Conservation (phyloP, 2,888 invertebrate genomes). For the Hyppa rectilinea region DNA sequence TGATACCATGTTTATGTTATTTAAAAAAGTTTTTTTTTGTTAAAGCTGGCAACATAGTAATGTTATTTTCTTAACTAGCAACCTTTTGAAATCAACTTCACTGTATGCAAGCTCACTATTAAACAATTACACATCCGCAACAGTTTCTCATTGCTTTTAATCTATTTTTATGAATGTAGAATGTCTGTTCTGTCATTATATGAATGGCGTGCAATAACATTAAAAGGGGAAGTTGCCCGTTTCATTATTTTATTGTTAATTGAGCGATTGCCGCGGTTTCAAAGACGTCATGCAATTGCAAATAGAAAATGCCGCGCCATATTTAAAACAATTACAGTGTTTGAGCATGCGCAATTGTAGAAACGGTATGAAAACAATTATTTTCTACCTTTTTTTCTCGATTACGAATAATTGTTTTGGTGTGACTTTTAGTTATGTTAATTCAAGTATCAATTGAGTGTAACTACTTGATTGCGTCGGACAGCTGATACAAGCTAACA, state of each 20-base stretch:
- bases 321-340: conserved; percentile 41
- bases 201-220: conserved; percentile 16
- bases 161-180: conserved; percentile 26
- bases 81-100: conserved; percentile 24
- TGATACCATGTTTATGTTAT: background rate
- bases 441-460: conserved; percentile 41
- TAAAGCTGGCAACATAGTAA: conserved; percentile 16
- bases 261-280: conserved; percentile 35
- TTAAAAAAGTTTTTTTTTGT: too few species aligned
- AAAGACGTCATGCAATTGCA: conserved; percentile 23
- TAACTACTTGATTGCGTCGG: conserved; percentile 39
- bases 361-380: conserved; percentile 31
- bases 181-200: conserved; percentile 25
- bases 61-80: conserved; percentile 41
- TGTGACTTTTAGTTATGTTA: conserved; percentile 20
- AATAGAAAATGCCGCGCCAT: conserved; percentile 32
- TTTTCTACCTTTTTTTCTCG: background rate
- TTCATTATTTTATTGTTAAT: conserved; percentile 52
- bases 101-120: background rate
- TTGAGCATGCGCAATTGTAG: conserved; percentile 5
- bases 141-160: conserved; percentile 22
- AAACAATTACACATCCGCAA: conserved; percentile 14
- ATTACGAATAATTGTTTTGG: conserved; percentile 33
- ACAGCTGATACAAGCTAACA: conserved; percentile 28
- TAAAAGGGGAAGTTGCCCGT: conserved; percentile 9